phyloP scores from a whole-genome alignment of 2,113 vertebrate species.

The Accipiter virgatus region DNA sequence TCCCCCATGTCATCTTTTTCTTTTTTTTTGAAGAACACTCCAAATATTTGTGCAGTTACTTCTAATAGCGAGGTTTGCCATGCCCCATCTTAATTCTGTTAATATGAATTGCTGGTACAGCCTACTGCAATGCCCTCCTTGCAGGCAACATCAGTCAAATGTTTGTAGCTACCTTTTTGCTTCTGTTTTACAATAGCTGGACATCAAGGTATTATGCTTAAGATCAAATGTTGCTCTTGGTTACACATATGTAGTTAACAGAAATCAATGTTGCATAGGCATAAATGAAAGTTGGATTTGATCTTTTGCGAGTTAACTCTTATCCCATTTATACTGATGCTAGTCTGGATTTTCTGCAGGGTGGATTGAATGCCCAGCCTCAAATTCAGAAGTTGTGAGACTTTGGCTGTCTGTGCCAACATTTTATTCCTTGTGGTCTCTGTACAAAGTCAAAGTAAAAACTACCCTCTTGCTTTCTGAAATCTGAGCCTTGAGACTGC shows the following conservation, averaged over 20 bases:
- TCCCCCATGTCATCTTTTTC: neutral
- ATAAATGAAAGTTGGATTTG: constrained; percentile 28
- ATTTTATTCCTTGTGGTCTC: neutral
- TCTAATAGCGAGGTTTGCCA: neutral
- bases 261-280: constrained; percentile 17
- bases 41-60: constrained; percentile 22
- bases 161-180: constrained; percentile 7
- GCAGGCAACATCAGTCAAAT: constrained; percentile 18
- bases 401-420: neutral
- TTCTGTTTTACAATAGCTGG: constrained; percentile 19
- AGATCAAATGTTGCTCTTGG: constrained; percentile 48
- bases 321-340: neutral
- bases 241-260: constrained; percentile 33
- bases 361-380: neutral
- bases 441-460: neutral
- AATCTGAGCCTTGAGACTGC: neutral
- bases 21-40: neutral
- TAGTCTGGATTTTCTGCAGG: neutral
- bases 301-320: neutral
- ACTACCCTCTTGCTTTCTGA: neutral
- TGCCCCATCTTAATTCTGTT: neutral
- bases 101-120: neutral
- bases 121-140: neutral
- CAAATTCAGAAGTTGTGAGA: neutral
- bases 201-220: constrained; percentile 5